Conservation (phyloP, 1,140 invertebrate species). For the Drosophila baimaii region DNA sequence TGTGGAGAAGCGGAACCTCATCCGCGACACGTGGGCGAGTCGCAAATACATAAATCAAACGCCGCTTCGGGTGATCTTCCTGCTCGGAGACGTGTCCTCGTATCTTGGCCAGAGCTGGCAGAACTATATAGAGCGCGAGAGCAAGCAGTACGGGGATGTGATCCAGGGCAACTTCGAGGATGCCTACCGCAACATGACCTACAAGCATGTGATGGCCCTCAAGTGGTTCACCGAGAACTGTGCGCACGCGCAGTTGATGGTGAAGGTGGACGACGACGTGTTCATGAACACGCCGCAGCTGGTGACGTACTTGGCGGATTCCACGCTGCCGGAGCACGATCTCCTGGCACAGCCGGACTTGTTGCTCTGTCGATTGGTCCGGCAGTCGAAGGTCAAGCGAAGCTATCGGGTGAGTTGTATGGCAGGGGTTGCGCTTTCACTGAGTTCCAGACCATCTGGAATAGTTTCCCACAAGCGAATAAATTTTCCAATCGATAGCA, state of each 20-base stretch:
- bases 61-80: conserved; percentile 87
- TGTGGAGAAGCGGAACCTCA: conserved; percentile 86
- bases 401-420: conserved; percentile 85
- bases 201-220: conserved; percentile 94
- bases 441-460: not conserved
- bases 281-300: conserved; percentile 90
- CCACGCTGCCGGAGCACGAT: conserved; percentile 13
- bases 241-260: conserved; percentile 88
- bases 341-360: conserved; percentile 83
- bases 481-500: not conserved
- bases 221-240: conserved; percentile 91
- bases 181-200: conserved; percentile 93
- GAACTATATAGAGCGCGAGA: conserved; percentile 86
- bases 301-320: conserved; percentile 86
- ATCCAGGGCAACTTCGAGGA: conserved; percentile 92
- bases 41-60: conserved; percentile 44
- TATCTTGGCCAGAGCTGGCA: conserved; percentile 76
- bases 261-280: conserved; percentile 92
- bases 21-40: conserved; percentile 89
- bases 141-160: conserved; percentile 87
- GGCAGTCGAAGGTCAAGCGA: conserved; percentile 85
- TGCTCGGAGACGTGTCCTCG: conserved; percentile 87
- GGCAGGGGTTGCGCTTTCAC: not conserved
- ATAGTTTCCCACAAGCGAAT: not conserved
- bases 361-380: conserved; percentile 86